Evolutionary conservation across 2,797 vertebrate genomes (phyloP).

Genomic region (Liparis tanakae): DNA sequence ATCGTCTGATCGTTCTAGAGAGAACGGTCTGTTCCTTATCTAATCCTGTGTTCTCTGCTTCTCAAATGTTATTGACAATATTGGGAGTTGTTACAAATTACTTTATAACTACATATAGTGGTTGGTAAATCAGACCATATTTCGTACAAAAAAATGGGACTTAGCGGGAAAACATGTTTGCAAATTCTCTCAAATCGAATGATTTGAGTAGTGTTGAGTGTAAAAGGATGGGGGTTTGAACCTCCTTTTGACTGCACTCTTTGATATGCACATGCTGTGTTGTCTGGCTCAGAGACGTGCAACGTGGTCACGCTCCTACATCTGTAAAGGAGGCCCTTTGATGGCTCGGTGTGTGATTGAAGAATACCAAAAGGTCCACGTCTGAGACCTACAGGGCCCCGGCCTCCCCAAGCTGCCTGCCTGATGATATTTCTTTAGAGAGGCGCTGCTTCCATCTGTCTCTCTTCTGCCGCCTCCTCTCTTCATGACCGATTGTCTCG

Average conservation of each 20-base stretch:
- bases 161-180: not conserved
- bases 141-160: not conserved
- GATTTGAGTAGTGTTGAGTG: not conserved
- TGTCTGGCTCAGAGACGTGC: conserved; percentile 13
- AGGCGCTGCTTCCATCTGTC: conserved; percentile 2
- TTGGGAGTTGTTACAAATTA: too few species aligned
- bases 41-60: too few species aligned
- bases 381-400: conserved; percentile 20
- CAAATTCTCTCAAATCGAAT: not conserved
- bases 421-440: conserved; percentile 5
- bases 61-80: too few species aligned
- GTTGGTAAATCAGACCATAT: too few species aligned
- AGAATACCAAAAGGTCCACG: conserved; percentile 27
- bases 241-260: conserved; percentile 14
- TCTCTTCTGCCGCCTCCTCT: conserved; percentile 6
- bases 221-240: conserved; percentile 1
- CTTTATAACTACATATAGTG: too few species aligned
- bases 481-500: conserved; percentile 10
- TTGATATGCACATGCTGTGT: conserved; percentile 24
- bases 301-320: not conserved
- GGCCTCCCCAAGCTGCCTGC: conserved; percentile 1
- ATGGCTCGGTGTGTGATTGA: conserved; percentile 37
- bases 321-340: conserved; percentile 34
- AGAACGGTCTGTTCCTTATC: too few species aligned
- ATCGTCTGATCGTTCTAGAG: too few species aligned